Evolutionary conservation across 2,113 vertebrate species (phyloP), one percentile per base, ranked within the genome.

Genomic region (Spea multiplicata): DNA sequence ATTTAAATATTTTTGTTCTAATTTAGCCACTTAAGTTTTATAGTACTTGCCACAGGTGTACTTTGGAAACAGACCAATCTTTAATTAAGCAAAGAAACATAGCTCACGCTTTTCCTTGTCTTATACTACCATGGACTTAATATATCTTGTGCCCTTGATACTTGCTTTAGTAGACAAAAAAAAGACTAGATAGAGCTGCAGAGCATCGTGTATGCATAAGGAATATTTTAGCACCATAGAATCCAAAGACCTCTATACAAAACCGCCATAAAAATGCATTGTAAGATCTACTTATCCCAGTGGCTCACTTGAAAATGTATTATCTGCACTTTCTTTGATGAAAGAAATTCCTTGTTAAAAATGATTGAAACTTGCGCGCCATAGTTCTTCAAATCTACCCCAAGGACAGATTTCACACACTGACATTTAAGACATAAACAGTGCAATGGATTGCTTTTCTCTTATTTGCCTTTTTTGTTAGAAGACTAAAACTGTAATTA

Each of bases 231-330:
- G 30, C 47, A n/a, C 12, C n/a, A 16, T 62, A 66, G 53, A 74
- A 75, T 53, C 47, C 64, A 75, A 44, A 64, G 30, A 57, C 53
- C 17, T 67, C 74, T 44, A 44, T 44, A 67, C 44, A 75, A 75
- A 75, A 62, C 8, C 45, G 16, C 74, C 10, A 10, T n/a, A 67
- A 52, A 67, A 53, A 75, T 67, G 74, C 64, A 53, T 62, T 57
- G 74, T 55, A 75, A 75, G 74, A 75, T 75, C 49, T 67, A 66
- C 30, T 75, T 44, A 75, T 66, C 50, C 74, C 74, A 66, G 64
- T 67, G 62, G 64, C 74, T 67, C 45, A 46, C 62, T 55, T 67
- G 74, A 55, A 67, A 75, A 75, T 67, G 50, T 75, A 46, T 75
- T 67, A 75, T 75, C 64, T 75, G 48, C 14, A 55, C 66, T 57